Evolutionary conservation across 2,113 vertebrate species (phyloP), one percentile per base, ranked within the genome.

Genomic region (Elephantulus edwardii): DNA sequence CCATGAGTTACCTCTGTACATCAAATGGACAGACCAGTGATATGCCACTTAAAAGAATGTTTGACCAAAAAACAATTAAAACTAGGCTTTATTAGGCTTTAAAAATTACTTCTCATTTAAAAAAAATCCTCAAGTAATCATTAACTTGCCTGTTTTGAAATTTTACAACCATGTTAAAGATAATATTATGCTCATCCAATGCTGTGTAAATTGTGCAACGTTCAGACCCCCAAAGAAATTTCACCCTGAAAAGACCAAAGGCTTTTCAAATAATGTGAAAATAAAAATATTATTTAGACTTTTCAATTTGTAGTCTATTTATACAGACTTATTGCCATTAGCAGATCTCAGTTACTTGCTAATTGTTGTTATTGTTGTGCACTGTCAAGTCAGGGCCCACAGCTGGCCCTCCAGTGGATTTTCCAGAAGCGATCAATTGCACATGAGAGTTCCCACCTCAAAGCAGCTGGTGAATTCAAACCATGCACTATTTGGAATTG

Each of bases 91-190:
- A n/a, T 68, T 84, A 62, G n/a, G 56, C 50, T 92, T 87, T 56
- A 24, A 40, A 62, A 78, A 78, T 26, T 40, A 7, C 89, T 84
- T 89, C 33, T 9, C 48, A 56, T 83, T 88, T 54, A n/a, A n/a
- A n/a, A n/a, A n/a, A n/a, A n/a, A 62, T 26, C 14, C 5, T 77
- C 33, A 81, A 56, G 77, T 83, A 88, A 88, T 79, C 75, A 80
- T 50, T 84, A 71, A 52, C 8, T 46, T 58, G 38, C 79, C 44
- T 80, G 40, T 93, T 72, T 77, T 83, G 80, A 93, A 93, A 71
- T 88, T 90, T 83, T 83, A 79, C 33, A 92, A 81, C 28, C 77
- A 35, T 0, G 44, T 77, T 86, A 74, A 93, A 85, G 86, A 85
- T 30, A 68, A 44, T 70, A 84, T 38, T 79, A 64, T 30, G 26